Percentiles rank a stretch among this genome's conserved stretches.
Conservation (phyloP, 2,113 vertebrate genomes). For the Hiodon alosoides region DNA sequence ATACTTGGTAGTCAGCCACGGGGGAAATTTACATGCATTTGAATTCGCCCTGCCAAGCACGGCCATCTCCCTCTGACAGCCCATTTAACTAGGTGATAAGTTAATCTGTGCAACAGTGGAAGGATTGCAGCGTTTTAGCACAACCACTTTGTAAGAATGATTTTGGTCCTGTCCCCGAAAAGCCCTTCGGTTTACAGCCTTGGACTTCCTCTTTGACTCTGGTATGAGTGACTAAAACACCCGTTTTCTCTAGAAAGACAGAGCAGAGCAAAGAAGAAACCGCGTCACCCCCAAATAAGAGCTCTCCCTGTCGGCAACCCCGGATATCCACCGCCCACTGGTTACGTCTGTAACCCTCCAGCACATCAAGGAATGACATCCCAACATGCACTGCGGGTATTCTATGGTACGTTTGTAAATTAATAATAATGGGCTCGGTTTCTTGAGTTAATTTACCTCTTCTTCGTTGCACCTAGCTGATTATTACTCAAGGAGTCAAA, state of each 20-base stretch:
- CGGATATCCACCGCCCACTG: background rate
- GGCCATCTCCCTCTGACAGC: constrained; percentile 74
- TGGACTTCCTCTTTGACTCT: constrained; percentile 8
- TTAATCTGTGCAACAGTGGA: constrained; percentile 75
- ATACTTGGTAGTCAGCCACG: constrained; percentile 69
- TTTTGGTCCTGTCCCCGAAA: constrained; percentile 30
- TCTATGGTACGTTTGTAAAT: background rate
- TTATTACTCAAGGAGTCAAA: background rate
- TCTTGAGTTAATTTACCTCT: background rate
- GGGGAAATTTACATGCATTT: constrained; percentile 91
- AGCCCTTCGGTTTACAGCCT: constrained; percentile 37
- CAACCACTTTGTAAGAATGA: constrained; percentile 53
- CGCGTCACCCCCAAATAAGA: too few species aligned
- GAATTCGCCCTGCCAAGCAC: constrained; percentile 77
- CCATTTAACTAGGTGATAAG: constrained; percentile 82
- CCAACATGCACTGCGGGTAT: constrained; percentile 1
- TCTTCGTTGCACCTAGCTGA: background rate
- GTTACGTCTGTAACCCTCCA: background rate
- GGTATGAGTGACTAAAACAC: background rate
- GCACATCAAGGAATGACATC: background rate
- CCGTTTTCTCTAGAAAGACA: background rate
- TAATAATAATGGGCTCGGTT: background rate
- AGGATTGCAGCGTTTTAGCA: constrained; percentile 74
- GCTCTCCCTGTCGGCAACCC: too few species aligned
- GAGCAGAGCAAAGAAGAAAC: too few species aligned